A percentile compares a stretch with the other conserved stretches of the same genome.
Conservation (phyloP, 2,113 vertebrate species). For the Eudorcas thomsonii region DNA sequence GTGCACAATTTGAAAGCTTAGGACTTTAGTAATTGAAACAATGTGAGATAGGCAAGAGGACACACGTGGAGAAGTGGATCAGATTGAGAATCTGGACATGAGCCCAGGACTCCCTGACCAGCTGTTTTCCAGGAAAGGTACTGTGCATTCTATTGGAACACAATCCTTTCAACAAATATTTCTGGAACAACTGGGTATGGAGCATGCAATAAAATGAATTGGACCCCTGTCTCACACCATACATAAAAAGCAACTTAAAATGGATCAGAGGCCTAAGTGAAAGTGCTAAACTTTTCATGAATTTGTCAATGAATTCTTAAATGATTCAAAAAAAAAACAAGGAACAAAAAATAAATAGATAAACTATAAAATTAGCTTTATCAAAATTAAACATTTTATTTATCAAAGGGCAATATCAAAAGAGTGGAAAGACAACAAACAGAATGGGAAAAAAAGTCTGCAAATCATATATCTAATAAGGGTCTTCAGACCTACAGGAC, state of each 20-base stretch:
- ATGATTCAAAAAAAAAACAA: background rate
- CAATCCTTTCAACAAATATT: background rate
- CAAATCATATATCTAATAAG: background rate
- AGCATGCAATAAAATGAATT: background rate
- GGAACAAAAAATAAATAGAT: background rate
- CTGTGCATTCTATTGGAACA: background rate
- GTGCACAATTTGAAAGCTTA: background rate
- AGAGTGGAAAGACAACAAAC: background rate
- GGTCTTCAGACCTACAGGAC: background rate
- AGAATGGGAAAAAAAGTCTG: background rate
- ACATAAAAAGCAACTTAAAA: background rate
- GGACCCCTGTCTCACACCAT: background rate
- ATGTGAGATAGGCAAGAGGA: background rate
- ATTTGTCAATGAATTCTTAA: background rate
- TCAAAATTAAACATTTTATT: background rate
- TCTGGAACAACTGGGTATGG: background rate
- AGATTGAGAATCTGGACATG: background rate
- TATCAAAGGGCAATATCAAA: background rate
- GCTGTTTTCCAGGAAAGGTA: background rate
- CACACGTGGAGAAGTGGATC: background rate
- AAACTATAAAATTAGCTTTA: background rate
- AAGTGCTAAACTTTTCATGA: background rate
- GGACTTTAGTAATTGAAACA: background rate
- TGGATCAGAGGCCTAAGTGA: background rate
- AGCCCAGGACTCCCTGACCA: background rate